Base-by-base conservation (phyloP, 2,797 vertebrate genomes). In the Knipowitschia caucasica region DNA sequence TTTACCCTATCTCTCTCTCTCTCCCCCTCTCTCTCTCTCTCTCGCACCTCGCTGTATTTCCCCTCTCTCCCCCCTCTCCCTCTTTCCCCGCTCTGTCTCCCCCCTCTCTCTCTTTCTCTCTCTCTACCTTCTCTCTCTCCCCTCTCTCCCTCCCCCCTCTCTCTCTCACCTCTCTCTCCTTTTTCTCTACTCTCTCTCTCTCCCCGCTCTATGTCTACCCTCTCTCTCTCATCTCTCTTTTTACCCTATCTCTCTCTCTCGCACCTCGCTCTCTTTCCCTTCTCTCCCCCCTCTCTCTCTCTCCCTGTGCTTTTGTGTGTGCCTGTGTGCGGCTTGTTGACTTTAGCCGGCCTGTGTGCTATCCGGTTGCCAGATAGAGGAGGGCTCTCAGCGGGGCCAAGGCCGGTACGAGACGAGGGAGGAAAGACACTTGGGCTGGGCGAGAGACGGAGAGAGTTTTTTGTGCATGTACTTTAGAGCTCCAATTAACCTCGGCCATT, bases 251-350 rank as follows among this genome's bases (percentile, higher is more conserved):
- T 15, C 0, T 7, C n/a, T 15, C n/a, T 5, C 9, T n/a, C n/a
- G n/a, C n/a, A n/a, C n/a, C n/a, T n/a, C n/a, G n/a, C n/a, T n/a
- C n/a, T n/a, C n/a, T n/a, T n/a, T n/a, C n/a, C n/a, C 27, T 29
- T 9, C 9, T 9, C 2, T 9, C 9, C 15, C 8, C 35, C 2
- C 20, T 18, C 38, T 14, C 20, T 23, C 39, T 24, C 39, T 24
- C 38, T 40, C 24, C 40, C n/a, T n/a, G n/a, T 50, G 25, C 46
- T 12, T 26, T 35, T 64, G 52, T 72, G 71, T 82, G 73, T 81
- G 81, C 73, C 72, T 59, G 64, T 56, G 77, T 77, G 62, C 76
- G 77, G 82, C 74, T 80, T 89, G 86, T 88, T 89, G 83, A 86
- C 79, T 88, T 82, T 68, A 89, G 69, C 70, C 42, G 64, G 68